Conservation (phyloP, 1,140 invertebrate species). For the Limonius californicus region DNA sequence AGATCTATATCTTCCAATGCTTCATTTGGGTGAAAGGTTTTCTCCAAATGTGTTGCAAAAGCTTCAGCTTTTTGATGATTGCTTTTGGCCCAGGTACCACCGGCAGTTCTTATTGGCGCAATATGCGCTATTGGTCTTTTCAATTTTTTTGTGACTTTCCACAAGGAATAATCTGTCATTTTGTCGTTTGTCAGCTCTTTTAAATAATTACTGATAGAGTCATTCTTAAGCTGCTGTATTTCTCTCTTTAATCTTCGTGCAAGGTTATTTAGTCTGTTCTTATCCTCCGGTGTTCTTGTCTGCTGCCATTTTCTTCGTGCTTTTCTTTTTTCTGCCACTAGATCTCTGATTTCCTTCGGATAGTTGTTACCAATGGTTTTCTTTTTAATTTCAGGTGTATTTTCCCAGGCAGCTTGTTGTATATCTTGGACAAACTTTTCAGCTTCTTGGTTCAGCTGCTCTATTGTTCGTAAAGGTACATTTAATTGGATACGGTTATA, state of each 20-base stretch:
- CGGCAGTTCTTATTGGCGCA: background rate
- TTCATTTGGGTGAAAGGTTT: background rate
- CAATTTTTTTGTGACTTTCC: constrained; percentile 12
- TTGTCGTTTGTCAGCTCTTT: constrained; percentile 1
- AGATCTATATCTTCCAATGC: background rate
- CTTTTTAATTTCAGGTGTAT: background rate
- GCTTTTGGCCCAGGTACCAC: background rate
- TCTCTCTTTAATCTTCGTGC: constrained; percentile 16
- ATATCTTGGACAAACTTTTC: constrained; percentile 6
- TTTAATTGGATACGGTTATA: background rate
- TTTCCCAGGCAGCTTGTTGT: constrained; percentile 4
- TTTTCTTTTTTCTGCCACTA: constrained; percentile 16
- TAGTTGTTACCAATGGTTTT: background rate
- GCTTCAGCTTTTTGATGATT: background rate
- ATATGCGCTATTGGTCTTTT: constrained; percentile 17
- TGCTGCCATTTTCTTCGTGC: constrained; percentile 13
- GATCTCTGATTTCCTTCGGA: constrained; percentile 2
- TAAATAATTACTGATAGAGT: constrained; percentile 16
- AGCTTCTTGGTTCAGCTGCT: constrained; percentile 11
- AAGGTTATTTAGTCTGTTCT: constrained; percentile 2
- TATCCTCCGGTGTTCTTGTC: constrained; percentile 3
- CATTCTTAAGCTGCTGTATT: constrained; percentile 19
- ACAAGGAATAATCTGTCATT: constrained; percentile 17
- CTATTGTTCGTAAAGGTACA: constrained; percentile 7
- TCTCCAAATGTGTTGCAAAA: background rate